Conservation (phyloP, 2,888 invertebrate species). For the Quadroppia sp. region DNA sequence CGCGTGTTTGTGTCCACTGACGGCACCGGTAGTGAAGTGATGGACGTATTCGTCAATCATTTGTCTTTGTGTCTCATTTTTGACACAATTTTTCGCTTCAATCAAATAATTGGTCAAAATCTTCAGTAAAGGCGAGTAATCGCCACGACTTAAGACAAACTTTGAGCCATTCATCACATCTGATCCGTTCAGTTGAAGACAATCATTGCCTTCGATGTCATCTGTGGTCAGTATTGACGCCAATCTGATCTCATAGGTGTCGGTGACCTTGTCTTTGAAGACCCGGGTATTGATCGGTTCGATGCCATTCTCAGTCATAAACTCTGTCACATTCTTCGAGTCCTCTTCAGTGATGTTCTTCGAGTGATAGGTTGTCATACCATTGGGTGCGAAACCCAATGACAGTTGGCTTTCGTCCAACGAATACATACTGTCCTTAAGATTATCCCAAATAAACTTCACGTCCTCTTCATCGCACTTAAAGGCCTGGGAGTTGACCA, state of each 20-base stretch:
- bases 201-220: conserved; percentile 49
- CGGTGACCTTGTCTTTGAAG: conserved; percentile 65
- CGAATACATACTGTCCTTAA: conserved; percentile 63
- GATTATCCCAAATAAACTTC: conserved; percentile 31
- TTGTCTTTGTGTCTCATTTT: conserved; percentile 68
- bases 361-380: conserved; percentile 88
- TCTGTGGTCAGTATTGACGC: conserved; percentile 51
- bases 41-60: conserved; percentile 81
- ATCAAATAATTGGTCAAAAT: conserved; percentile 65
- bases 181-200: conserved; percentile 37
- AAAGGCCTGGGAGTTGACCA: conserved; percentile 56
- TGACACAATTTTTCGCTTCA: conserved; percentile 67
- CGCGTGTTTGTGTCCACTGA: conserved; percentile 85
- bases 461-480: background rate
- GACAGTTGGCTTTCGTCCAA: conserved; percentile 65
- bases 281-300: conserved; percentile 84
- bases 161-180: conserved; percentile 62
- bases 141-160: conserved; percentile 69
- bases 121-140: conserved; percentile 70
- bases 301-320: conserved; percentile 57
- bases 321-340: conserved; percentile 53
- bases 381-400: conserved; percentile 44
- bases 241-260: conserved; percentile 55
- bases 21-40: conserved; percentile 75
- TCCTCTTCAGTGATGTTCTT: conserved; percentile 66